Base-by-base conservation (phyloP, 2,888 invertebrate species). In the Drosophila subquinaria region DNA sequence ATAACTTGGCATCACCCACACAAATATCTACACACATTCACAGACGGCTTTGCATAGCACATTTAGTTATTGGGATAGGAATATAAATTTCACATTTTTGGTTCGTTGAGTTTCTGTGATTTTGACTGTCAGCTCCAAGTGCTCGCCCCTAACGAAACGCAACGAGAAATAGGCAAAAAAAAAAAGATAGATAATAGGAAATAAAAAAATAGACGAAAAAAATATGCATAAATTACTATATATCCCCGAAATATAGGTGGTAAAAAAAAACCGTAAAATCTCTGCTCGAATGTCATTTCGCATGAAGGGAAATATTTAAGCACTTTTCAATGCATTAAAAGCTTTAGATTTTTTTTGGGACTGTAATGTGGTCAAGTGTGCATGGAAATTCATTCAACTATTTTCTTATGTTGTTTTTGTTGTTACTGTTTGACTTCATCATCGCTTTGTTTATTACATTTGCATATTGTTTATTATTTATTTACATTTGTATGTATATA, bases 391-490 rank as follows among this genome's bases (percentile, higher is more conserved):
- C 68, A 71, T 81, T 74, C 73, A 78, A 70, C 60, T 73, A 68
- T 70, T 55, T 69, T 63, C 42, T 60, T 43, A 13, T 56, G 23
- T 27, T 43, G 8, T 42, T 65, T n/a, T 30, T 59, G 23, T 13
- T 56, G 30, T 11, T 52, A 55, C 51, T 76, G 48, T 73, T 69
- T 69, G 63, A 77, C 73, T 77, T 77, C 77, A 57, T 82, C 77
- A 60, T 77, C 69, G 67, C 64, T 72, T 88, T 86, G 85, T 89
- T 86, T 86, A 89, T 86, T 88, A 88, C 85, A 89, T 86, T 86
- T 86, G 82, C 85, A 86, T 86, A 85, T 82, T 85, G 82, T 89
- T 89, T 86, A 88, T 88, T 86, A 89, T 86, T 89, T 86, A 89
- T 84, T 83, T 87, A 81, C 87, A 83, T 74, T 80, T 69, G 65